Base-by-base conservation (phyloP, 2,888 invertebrate genomes). In the Drosophila anomalata region DNA sequence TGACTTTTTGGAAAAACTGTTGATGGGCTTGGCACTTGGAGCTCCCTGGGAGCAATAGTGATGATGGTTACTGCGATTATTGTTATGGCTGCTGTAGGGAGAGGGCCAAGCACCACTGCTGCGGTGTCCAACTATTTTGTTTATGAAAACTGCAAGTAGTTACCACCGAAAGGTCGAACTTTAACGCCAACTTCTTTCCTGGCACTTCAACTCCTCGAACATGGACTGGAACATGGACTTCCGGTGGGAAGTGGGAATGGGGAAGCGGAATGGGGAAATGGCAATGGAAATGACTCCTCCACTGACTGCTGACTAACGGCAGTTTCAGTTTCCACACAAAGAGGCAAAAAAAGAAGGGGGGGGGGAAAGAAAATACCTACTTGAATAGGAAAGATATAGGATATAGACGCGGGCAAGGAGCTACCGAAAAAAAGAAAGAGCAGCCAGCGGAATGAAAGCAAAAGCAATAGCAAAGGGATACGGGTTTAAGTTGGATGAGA, bases 251-350 rank as follows among this genome's bases (percentile, higher is more conserved):
- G 14, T 66, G 57, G 52, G n/a, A 29, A 55, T 41, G 17, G 41
- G 41, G n/a, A 31, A 53, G 8, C 29, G 31, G 65, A 58, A 41
- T 24, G 22, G 58, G 41, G 33, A 52, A 65, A 42, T 22, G 48
- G 39, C 39, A 42, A 54, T 50, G 68, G 66, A 68, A 68, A 56
- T 60, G 69, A 44, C 71, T 70, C 41, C 61, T 61, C 14, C n/a
- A n/a, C 36, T 14, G 36, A 36, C 36, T 36, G 65, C 39, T 72
- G 83, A 76, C 75, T 85, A 79, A 80, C 79, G 77, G 77, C 80
- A 80, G 83, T 82, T 80, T 79, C 80, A 80, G 77, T 82, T 82
- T 70, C 65, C 78, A 82, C 85, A 72, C 61, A 73, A 75, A 42
- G 26, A 47, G 29, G 29, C 4, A 54, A 39, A 46, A 20, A 60